A percentile compares a stretch with the other conserved stretches of the same genome.
Evolutionary conservation across 2,113 vertebrate species (phyloP).

Genomic region (Chroicocephalus ridibundus): DNA sequence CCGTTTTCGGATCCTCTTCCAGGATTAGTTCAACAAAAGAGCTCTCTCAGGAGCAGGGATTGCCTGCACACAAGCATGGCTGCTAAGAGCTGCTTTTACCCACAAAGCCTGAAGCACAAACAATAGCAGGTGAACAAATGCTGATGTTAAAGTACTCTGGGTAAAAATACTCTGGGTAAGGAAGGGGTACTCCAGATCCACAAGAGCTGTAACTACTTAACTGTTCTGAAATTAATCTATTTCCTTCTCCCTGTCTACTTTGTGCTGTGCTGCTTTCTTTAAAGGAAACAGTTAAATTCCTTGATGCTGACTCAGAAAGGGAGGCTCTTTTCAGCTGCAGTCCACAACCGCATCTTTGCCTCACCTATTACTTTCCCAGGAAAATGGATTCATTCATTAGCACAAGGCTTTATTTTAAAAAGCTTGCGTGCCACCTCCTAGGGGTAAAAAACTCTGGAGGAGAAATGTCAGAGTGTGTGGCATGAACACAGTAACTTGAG

Average conservation of each 20-base stretch:
- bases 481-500: background rate
- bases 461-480: background rate
- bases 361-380: background rate
- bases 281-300: background rate
- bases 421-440: background rate
- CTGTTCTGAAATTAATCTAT: background rate
- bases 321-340: background rate
- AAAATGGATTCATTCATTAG: background rate
- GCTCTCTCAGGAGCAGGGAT: background rate
- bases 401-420: background rate
- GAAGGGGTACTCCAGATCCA: background rate
- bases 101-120: background rate
- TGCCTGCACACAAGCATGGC: fast-evolving
- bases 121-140: fast-evolving
- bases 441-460: background rate
- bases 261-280: background rate
- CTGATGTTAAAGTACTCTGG: fast-evolving
- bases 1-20: background rate
- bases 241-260: background rate
- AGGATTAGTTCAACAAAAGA: background rate
- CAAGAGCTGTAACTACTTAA: background rate
- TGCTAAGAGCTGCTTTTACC: background rate
- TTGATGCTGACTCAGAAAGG: background rate
- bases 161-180: background rate
- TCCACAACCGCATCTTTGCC: background rate